phyloP scores from a whole-genome alignment of 2,113 vertebrate genomes.

The Petrocephalus microphthalmus region DNA sequence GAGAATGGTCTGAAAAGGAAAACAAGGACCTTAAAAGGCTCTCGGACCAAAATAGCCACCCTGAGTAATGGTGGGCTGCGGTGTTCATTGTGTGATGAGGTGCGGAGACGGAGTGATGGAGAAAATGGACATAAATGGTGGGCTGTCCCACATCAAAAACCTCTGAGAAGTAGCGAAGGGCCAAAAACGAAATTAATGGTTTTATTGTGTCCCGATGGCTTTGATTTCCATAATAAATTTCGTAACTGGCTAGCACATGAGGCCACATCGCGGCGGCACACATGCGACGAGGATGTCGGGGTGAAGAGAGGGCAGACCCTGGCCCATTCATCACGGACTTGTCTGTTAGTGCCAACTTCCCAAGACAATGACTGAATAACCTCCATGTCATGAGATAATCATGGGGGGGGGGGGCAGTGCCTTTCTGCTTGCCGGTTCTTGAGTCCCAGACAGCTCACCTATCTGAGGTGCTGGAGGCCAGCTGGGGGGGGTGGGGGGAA shows the following conservation, averaged over 20 bases:
- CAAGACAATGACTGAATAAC: background rate
- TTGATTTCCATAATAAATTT: constrained; percentile 27
- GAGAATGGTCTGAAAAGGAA: constrained; percentile 40
- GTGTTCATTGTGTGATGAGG: constrained; percentile 22
- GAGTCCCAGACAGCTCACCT: background rate
- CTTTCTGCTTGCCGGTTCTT: background rate
- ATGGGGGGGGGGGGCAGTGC: background rate
- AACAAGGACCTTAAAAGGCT: constrained; percentile 78
- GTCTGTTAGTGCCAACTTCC: background rate
- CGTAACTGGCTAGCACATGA: background rate
- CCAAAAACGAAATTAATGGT: background rate
- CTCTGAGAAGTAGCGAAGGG: background rate
- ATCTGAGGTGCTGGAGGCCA: background rate
- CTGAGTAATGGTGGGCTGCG: constrained; percentile 43
- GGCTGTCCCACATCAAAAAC: background rate
- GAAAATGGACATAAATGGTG: background rate
- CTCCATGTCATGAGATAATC: background rate
- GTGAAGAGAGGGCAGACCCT: background rate
- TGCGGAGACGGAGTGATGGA: background rate
- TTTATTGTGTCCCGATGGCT: constrained; percentile 10
- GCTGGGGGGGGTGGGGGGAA: background rate
- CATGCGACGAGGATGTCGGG: background rate
- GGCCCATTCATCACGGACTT: background rate
- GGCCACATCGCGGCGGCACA: background rate
- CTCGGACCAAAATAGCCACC: constrained; percentile 70